Base-by-base conservation (phyloP, 2,113 vertebrate species). In the Typhlomys cinereus region DNA sequence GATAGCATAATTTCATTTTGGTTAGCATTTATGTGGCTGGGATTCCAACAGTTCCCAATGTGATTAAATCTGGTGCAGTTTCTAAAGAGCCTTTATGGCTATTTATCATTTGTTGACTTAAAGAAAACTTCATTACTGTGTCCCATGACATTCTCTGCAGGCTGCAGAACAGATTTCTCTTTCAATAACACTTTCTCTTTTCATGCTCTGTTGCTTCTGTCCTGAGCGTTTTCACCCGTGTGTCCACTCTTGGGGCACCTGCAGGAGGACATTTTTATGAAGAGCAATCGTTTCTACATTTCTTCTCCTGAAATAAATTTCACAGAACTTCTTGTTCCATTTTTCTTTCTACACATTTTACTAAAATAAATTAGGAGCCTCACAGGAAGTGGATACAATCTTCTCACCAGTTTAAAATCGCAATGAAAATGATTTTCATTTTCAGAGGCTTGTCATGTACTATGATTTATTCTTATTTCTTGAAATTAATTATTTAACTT, bases 21-120 rank as follows among this genome's bases (percentile, higher is more conserved):
- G 67, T 76, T 85, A 93, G 89, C 44, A 61, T 73, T 52, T 89
- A 91, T 82, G 64, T 78, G 88, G 54, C 87, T 67, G 67, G 41
- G 52, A 88, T 81, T 73, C n/a, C 64, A 71, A 94, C 71, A 69
- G 54, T 69, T 94, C 73, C 39, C 61, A 85, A 85, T 48, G 64
- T 89, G 71, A 93, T 93, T 87, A 95, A 95, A 80, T 44, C 39
- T 87, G 54, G 25, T 64, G 18, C 78, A 84, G 39, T 20, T 89
- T 75, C 85, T 94, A 76, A 95, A 92, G 81, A 69, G 17, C 25
- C 79, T 74, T 80, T 70, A 76, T 9, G 48, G 62, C 54, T 91
- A 89, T 91, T 95, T 89, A 80, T 89, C 90, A 93, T 91, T 86
- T 87, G 41, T 73, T 95, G 70, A 23, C 57, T 78, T 95, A 87